Conservation (phyloP, 2,797 vertebrate species). For the Pangasius krempfi region DNA sequence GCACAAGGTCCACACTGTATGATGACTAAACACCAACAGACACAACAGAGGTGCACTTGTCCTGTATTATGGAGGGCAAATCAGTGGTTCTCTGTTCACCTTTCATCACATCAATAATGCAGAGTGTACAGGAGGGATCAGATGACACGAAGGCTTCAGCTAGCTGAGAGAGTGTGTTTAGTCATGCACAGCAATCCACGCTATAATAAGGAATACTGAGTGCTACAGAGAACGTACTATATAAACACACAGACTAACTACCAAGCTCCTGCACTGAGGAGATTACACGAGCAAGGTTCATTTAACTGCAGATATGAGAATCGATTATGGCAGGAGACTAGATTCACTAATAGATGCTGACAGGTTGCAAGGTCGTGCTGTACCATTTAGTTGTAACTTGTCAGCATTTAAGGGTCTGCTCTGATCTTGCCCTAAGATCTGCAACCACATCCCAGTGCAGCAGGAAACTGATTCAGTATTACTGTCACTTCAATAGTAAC, state of each 20-base stretch:
- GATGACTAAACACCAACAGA: background rate
- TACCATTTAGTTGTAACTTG: background rate
- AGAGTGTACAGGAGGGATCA: conserved; percentile 2
- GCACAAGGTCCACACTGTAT: background rate
- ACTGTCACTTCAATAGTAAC: background rate
- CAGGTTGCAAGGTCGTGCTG: background rate
- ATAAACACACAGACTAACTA: background rate
- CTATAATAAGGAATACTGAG: background rate
- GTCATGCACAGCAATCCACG: background rate
- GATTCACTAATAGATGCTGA: background rate
- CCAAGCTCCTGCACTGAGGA: background rate
- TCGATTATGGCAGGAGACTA: background rate
- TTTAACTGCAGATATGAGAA: background rate
- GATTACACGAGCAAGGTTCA: background rate
- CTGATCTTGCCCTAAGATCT: background rate
- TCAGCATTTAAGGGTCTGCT: background rate
- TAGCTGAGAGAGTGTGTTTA: background rate
- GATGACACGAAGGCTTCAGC: background rate
- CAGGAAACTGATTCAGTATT: background rate
- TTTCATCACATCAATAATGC: conserved; percentile 29
- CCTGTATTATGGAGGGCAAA: conserved; percentile 20
- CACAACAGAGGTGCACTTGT: background rate
- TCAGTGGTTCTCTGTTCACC: conserved; percentile 21
- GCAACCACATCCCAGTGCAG: background rate
- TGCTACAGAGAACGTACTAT: background rate